Evolutionary conservation across 2,888 invertebrate genomes (phyloP), one percentile per base, ranked within the genome.

Genomic region (Agelastica alni): DNA sequence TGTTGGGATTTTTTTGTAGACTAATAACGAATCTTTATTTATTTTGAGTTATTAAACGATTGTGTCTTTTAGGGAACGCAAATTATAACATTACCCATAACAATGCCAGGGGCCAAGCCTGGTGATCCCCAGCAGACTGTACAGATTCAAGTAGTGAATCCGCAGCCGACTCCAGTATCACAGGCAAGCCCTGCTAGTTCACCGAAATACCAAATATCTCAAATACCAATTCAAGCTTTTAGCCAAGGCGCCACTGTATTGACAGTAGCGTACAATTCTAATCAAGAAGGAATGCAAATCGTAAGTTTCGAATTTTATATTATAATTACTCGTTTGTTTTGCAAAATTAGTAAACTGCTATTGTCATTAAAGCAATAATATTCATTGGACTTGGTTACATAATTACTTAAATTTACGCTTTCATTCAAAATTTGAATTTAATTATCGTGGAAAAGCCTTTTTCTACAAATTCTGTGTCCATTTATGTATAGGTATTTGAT

Each of bases 41-140:
- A n/a, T n/a, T n/a, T n/a, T n/a, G n/a, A n/a, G n/a, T 26, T 3
- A 7, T 26, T 28, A 9, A 26, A 3, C 0, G 3, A 6, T 16
- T 10, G 31, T 56, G 31, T 31, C 6, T 56, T 53, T 13, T 30
- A 61, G 59, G 72, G 77, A 2, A 87, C 85, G 63, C 87, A 85
- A 56, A 80, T 89, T 62, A 89, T 91, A 65, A 86, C 89, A n/a
- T 76, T 91, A 71, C 91, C 90, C 20, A 88, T 90, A 63, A 83
- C 87, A 7, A 83, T 90, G 76, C 88, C 89, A 1, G 89, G 89
- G 3, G 79, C 83, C 1, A 89, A 89, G 66, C 86, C 86, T 39
- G 87, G 85, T 62, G 90, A 90, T 69, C 87, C 89, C 1, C 87
- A 87, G 64, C 87, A 85, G 63, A 89, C 88, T 31, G 86, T 91